Evolutionary conservation across 2,113 vertebrate species (phyloP).

Genomic region (Cisticola juncidis): DNA sequence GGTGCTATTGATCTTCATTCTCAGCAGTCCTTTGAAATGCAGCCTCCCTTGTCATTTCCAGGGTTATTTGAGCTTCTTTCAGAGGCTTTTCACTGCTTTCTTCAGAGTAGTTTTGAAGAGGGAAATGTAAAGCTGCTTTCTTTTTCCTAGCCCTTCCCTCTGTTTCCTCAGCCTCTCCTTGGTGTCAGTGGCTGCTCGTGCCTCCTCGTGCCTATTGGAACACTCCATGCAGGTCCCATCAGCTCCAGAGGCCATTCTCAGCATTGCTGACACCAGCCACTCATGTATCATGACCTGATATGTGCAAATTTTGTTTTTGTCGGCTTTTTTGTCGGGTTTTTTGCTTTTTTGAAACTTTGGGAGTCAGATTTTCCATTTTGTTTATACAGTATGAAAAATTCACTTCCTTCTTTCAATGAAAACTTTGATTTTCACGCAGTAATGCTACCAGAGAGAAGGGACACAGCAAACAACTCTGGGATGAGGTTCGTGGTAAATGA

Average conservation of each 20-base stretch:
- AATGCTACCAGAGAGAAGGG: neutral
- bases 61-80: neutral
- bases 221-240: neutral
- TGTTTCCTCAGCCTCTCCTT: neutral
- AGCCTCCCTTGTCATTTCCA: neutral
- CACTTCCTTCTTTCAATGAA: neutral
- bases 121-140: neutral
- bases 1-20: neutral
- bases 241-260: neutral
- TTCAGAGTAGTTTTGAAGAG: neutral
- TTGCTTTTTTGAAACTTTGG: neutral
- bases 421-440: neutral
- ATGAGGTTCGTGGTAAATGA: neutral
- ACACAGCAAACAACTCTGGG: neutral
- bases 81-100: neutral
- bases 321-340: neutral
- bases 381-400: neutral
- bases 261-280: neutral
- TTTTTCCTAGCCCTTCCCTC: neutral
- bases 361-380: neutral
- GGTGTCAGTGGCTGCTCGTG: rapidly evolving
- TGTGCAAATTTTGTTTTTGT: neutral
- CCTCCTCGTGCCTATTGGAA: neutral
- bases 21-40: neutral
- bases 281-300: neutral